Percentiles rank a stretch among this genome's conserved stretches.
Conservation (phyloP, 2,888 invertebrate species). For the Petrolisthes cinctipes region DNA sequence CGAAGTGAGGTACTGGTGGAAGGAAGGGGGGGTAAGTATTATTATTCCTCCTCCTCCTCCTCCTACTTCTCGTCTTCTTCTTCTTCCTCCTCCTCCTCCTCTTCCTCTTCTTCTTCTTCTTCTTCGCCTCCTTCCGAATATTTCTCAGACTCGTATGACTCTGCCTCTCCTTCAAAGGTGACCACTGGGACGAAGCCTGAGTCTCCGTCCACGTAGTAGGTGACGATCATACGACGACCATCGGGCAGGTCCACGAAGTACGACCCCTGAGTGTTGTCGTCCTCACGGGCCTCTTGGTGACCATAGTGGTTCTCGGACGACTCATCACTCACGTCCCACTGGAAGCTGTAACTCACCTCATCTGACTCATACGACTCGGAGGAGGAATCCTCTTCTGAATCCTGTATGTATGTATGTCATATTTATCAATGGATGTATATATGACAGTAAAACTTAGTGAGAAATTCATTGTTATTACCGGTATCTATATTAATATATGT, state of each 20-base stretch:
- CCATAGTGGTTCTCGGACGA: slow-evolving; percentile 26
- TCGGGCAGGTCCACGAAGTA: slow-evolving; percentile 51
- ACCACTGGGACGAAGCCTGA: slow-evolving; percentile 46
- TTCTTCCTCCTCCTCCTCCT: no score
- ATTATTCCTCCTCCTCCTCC: no score
- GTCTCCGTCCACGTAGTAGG: slow-evolving; percentile 44
- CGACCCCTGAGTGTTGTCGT: slow-evolving; percentile 39
- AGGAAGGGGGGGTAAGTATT: no score
- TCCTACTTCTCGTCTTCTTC: no score
- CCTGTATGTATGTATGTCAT: no score
- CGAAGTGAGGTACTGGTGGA: no score
- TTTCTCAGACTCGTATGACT: not conserved
- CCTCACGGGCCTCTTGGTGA: slow-evolving; percentile 47
- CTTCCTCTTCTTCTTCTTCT: no score
- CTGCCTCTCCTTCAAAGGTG: slow-evolving; percentile 35
- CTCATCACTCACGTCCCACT: slow-evolving; percentile 25
- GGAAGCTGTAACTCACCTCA: slow-evolving; percentile 33
- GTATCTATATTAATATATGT: no score
- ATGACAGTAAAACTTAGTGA: no score
- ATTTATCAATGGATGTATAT: no score
- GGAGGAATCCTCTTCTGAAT: not conserved
- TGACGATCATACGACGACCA: slow-evolving; percentile 33
- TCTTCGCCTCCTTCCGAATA: no score
- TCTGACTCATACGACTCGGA: slow-evolving; percentile 19
- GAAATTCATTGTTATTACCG: no score